phyloP scores from a whole-genome alignment of 2,888 invertebrate species.

The Steinernema scapterisci region DNA sequence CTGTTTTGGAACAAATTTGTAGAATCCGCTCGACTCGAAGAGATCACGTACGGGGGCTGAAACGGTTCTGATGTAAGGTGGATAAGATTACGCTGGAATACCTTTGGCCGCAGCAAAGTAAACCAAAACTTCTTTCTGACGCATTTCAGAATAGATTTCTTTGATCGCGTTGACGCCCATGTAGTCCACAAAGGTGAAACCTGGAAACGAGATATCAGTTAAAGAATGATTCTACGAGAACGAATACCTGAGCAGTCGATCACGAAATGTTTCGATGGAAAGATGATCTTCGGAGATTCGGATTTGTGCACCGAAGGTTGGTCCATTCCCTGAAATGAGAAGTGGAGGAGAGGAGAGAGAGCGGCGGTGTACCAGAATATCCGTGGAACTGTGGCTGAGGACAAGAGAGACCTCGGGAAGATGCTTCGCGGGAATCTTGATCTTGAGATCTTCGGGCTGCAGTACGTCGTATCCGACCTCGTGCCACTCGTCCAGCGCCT shows the following conservation, averaged over 20 bases:
- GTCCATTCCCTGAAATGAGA: conserved; percentile 1
- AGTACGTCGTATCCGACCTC: conserved; percentile 32
- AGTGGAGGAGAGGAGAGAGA: background rate
- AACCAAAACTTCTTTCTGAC: conserved; percentile 51
- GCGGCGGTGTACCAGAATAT: background rate
- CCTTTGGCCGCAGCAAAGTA: conserved; percentile 65
- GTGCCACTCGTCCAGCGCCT: conserved; percentile 42
- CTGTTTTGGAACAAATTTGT: conserved; percentile 54
- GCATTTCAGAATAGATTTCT: conserved; percentile 46
- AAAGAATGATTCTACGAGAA: conserved; percentile 44
- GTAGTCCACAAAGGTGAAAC: conserved; percentile 65
- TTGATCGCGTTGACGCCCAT: conserved; percentile 64
- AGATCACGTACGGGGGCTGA: conserved; percentile 61
- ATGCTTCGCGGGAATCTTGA: conserved; percentile 5
- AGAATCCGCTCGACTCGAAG: conserved; percentile 60
- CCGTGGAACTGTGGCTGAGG: conserved; percentile 25
- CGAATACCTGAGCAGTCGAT: conserved; percentile 58
- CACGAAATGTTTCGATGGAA: conserved; percentile 48
- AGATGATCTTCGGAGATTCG: background rate
- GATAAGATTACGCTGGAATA: conserved; percentile 3
- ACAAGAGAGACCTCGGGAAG: conserved; percentile 23
- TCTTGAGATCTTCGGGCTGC: conserved; percentile 27
- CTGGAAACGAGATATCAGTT: conserved; percentile 58
- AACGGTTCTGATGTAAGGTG: conserved; percentile 1
- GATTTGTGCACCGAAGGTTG: background rate